Percentiles rank a stretch among this genome's conserved stretches.
Evolutionary conservation across 1,140 invertebrate species (phyloP).

Genomic region (Trichoplusia ni): DNA sequence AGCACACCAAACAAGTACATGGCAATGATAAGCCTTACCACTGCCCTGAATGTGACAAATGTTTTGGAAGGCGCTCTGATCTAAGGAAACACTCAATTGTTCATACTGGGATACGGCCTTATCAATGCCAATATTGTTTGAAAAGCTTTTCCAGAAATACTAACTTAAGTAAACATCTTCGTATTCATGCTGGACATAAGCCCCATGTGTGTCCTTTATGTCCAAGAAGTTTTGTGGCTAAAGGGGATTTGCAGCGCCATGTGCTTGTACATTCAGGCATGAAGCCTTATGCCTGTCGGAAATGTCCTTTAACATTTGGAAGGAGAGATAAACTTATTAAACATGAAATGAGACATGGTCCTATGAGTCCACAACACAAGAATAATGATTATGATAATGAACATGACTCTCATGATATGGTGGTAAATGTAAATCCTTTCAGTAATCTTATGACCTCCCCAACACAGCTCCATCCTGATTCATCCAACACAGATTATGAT

Average conservation of each 20-base stretch:
- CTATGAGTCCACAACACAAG: constrained; percentile 49
- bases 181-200: constrained; percentile 87
- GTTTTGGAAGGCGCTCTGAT: constrained; percentile 85
- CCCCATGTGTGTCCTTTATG: constrained; percentile 88
- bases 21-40: constrained; percentile 85
- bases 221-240: constrained; percentile 87
- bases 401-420: constrained; percentile 78
- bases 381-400: constrained; percentile 53
- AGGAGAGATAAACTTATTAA: constrained; percentile 84
- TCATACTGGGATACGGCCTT: constrained; percentile 87
- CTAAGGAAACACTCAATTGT: constrained; percentile 87
- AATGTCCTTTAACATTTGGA: constrained; percentile 86
- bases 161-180: constrained; percentile 92
- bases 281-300: constrained; percentile 86
- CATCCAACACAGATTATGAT: constrained; percentile 65
- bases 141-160: constrained; percentile 89
- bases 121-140: constrained; percentile 85
- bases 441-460: constrained; percentile 71
- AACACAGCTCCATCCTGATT: constrained; percentile 53
- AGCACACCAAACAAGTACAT: constrained; percentile 84
- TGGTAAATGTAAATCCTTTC: constrained; percentile 83
- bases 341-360: constrained; percentile 83
- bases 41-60: constrained; percentile 84
- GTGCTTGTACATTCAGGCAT: constrained; percentile 87
- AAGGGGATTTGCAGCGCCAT: constrained; percentile 86